Evolutionary conservation across 2,797 vertebrate genomes (phyloP).

Genomic region (Picus viridis): DNA sequence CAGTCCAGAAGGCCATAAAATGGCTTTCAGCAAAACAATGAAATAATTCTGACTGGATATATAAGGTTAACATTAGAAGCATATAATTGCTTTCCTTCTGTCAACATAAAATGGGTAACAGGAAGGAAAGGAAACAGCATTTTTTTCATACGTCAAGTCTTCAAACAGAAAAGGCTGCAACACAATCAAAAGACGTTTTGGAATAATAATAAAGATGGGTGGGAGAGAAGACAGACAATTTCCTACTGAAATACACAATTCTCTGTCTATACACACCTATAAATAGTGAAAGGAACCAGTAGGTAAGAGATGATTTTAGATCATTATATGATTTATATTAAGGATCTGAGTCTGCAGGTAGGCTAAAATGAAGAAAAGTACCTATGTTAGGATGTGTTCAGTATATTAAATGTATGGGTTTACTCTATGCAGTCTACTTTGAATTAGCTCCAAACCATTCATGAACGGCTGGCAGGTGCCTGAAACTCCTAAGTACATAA

Average conservation of each 20-base stretch:
- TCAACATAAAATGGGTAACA: slow-evolving; percentile 38
- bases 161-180: slow-evolving; percentile 54
- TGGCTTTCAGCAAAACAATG: slow-evolving; percentile 2
- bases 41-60: slow-evolving; percentile 8
- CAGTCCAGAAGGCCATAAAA: slow-evolving; percentile 1
- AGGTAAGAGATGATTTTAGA: neutral
- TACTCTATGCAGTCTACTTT: neutral
- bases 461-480: neutral
- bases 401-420: neutral
- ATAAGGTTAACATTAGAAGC: slow-evolving; percentile 22
- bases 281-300: neutral
- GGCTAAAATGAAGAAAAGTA: neutral
- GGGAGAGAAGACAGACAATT: slow-evolving; percentile 23
- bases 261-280: neutral
- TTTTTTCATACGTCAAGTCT: slow-evolving; percentile 49
- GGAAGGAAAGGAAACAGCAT: slow-evolving; percentile 54
- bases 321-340: neutral
- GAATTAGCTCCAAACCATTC: neutral
- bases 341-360: neutral
- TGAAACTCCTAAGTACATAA: neutral
- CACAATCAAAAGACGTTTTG: slow-evolving; percentile 15
- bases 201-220: slow-evolving; percentile 32
- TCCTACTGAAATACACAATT: neutral
- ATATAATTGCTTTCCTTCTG: slow-evolving; percentile 18
- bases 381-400: neutral